Evolutionary conservation across 2,113 vertebrate species (phyloP).

Genomic region (Chrysemys picta): DNA sequence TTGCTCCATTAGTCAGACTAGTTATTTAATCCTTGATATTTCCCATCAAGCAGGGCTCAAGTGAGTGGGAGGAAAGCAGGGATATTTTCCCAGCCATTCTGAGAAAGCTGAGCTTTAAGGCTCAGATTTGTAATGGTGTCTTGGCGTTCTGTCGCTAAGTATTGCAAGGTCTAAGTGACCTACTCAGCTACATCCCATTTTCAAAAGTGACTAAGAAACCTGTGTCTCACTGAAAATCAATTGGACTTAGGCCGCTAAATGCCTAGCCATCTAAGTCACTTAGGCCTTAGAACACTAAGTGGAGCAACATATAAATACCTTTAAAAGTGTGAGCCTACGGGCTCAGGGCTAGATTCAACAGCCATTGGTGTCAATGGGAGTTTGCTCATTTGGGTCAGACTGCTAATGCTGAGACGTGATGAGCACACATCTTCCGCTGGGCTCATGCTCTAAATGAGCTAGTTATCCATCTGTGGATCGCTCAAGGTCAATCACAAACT

Average conservation of each 20-base stretch:
- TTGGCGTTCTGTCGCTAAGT: background rate
- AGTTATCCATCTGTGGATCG: background rate
- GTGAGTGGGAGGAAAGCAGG: background rate
- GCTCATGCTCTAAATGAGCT: background rate
- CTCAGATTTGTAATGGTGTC: background rate
- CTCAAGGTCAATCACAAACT: background rate
- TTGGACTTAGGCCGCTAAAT: background rate
- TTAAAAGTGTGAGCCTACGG: background rate
- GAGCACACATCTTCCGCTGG: background rate
- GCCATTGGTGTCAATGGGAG: background rate
- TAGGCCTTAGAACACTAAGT: background rate
- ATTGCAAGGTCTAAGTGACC: background rate
- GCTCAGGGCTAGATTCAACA: background rate
- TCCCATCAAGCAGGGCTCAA: background rate
- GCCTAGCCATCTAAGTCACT: background rate
- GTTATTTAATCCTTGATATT: background rate
- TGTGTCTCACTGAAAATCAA: background rate
- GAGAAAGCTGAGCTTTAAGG: background rate
- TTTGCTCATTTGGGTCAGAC: background rate
- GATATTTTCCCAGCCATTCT: background rate
- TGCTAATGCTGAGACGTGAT: background rate
- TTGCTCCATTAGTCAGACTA: background rate
- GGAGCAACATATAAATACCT: background rate
- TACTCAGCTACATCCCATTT: background rate
- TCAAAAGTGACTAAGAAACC: background rate